Percentiles rank a stretch among this genome's conserved stretches.
Evolutionary conservation across 2,797 vertebrate species (phyloP).

Genomic region (Liasis olivaceus): DNA sequence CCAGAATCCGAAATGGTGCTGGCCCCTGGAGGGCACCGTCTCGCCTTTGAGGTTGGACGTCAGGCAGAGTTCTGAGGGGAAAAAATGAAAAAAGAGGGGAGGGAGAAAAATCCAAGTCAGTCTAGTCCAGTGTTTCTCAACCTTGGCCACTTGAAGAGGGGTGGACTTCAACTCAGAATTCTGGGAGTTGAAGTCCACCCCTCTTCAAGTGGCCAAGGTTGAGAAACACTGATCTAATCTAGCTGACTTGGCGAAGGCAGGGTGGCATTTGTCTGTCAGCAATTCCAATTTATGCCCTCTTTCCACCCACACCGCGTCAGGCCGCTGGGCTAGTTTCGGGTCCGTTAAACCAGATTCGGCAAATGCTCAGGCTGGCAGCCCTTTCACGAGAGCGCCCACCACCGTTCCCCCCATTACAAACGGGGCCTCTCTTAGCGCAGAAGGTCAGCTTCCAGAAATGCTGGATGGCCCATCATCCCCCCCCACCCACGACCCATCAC

Average conservation of each 20-base stretch:
- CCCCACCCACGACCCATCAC: background rate
- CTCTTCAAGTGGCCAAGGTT: background rate
- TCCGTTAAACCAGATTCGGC: too few relatives aligned
- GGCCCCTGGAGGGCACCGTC: conserved; percentile 83
- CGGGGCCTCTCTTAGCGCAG: background rate
- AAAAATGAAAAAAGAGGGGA: background rate
- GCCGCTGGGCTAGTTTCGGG: too few relatives aligned
- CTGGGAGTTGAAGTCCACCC: background rate
- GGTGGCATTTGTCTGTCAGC: too few relatives aligned
- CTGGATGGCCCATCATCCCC: background rate
- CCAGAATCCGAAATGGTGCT: conserved; percentile 96
- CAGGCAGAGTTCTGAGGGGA: conserved; percentile 84
- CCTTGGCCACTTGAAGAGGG: background rate
- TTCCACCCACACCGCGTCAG: too few relatives aligned
- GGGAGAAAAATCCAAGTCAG: background rate
- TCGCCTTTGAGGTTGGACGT: conserved; percentile 95
- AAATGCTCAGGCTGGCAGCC: too few relatives aligned
- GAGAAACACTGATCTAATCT: too few relatives aligned
- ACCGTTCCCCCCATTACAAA: background rate
- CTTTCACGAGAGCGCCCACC: too few relatives aligned
- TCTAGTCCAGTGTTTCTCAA: background rate
- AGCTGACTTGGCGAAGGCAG: too few relatives aligned
- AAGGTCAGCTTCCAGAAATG: background rate
- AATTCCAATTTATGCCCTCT: too few relatives aligned
- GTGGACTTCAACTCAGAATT: background rate